phyloP scores from a whole-genome alignment of 2,113 vertebrate genomes.

The Notothenia coriiceps region DNA sequence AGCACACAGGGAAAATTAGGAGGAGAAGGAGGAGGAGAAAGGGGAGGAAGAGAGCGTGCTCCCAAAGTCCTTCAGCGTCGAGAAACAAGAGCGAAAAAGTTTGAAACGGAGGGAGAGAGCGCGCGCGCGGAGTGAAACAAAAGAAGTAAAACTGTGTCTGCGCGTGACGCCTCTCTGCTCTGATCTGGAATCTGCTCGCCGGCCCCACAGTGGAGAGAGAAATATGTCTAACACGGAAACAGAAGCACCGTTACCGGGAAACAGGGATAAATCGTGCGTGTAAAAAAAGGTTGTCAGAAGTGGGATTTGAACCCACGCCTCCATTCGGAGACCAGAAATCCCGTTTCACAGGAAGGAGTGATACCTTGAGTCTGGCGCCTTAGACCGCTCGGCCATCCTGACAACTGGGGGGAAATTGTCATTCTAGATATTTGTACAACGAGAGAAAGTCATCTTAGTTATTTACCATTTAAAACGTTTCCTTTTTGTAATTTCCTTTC shows the following conservation, averaged over 20 bases:
- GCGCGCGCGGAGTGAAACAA: constrained; percentile 13
- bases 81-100: constrained; percentile 42
- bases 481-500: no score
- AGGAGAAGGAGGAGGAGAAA: not conserved
- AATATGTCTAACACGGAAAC: not conserved
- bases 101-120: not conserved
- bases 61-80: constrained; percentile 26
- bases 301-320: constrained; percentile 74
- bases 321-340: constrained; percentile 83
- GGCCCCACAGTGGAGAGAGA: constrained; percentile 3
- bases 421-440: no score
- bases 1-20: constrained; percentile 24
- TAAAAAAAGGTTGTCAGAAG: constrained; percentile 83
- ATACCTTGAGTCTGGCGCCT: constrained; percentile 74
- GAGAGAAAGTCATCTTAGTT: no score
- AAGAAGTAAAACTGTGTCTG: constrained; percentile 1
- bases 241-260: not conserved
- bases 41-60: not conserved
- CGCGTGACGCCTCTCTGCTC: constrained; percentile 6
- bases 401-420: not conserved
- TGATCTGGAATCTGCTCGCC: constrained; percentile 23
- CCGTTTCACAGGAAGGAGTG: constrained; percentile 5
- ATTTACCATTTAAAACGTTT: no score
- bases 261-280: not conserved
- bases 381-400: constrained; percentile 79